Evolutionary conservation across 2,888 invertebrate genomes (phyloP).

Genomic region (Cephus rjabovi): DNA sequence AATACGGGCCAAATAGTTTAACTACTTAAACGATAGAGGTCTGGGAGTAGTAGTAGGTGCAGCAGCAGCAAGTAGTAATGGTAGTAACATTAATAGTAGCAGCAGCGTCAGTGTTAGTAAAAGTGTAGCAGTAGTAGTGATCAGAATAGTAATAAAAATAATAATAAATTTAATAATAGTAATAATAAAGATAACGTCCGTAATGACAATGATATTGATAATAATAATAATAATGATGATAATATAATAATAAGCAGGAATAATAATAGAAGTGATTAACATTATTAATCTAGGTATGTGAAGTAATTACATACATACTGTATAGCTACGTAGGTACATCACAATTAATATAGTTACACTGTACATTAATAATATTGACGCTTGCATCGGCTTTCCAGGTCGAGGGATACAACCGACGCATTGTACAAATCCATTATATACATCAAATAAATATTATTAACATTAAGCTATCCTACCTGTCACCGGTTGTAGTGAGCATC

Average conservation of each 20-base stretch:
- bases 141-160: constrained; percentile 4
- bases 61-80: constrained; percentile 15
- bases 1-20: constrained; percentile 5
- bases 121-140: neutral
- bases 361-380: constrained; percentile 63
- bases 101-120: neutral
- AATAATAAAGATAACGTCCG: constrained; percentile 20
- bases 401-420: constrained; percentile 43
- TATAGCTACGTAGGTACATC: constrained; percentile 63
- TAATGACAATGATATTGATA: constrained; percentile 34
- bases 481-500: constrained; percentile 38
- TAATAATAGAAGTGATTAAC: constrained; percentile 19
- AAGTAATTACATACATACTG: constrained; percentile 37
- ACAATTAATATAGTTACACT: constrained; percentile 66
- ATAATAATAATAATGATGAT: constrained; percentile 32
- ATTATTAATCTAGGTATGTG: constrained; percentile 21
- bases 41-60: neutral
- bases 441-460: constrained; percentile 67
- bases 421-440: constrained; percentile 64
- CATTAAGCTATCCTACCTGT: constrained; percentile 61
- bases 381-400: constrained; percentile 32
- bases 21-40: constrained; percentile 37
- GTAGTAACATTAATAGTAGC: constrained; percentile 5
- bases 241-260: constrained; percentile 28
- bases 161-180: constrained; percentile 22